These are phyloP conservation scores for Pluvialis apricaria DNA, from an alignment of 2,113 vertebrate species.

Conservation along the genomic window DNA sequence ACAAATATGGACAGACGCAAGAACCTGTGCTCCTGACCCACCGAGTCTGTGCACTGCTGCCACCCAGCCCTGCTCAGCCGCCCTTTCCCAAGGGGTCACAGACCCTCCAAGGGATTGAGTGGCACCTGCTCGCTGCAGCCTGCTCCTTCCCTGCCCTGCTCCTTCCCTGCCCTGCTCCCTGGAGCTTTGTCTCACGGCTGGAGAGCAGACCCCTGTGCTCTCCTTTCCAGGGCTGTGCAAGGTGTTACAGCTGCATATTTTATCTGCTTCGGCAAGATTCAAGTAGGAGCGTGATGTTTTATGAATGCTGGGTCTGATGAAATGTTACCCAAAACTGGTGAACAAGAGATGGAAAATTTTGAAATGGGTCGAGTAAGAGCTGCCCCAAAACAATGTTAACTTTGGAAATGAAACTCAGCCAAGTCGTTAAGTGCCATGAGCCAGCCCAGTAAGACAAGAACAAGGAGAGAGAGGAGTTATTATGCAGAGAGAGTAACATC, in stretches of 20 bases:
- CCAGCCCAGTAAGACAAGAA: not conserved
- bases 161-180: not conserved
- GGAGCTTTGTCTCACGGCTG: fast-evolving
- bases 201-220: not conserved
- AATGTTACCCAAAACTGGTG: not conserved
- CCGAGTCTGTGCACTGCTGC: not conserved
- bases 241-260: not conserved
- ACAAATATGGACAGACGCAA: not conserved
- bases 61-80: not conserved
- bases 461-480: not conserved
- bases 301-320: not conserved
- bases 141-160: not conserved
- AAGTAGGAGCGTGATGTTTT: not conserved
- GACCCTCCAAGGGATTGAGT: not conserved
- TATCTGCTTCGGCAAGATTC: not conserved
- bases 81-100: not conserved
- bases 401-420: not conserved
- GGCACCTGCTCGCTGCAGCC: not conserved
- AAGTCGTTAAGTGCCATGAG: not conserved
- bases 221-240: not conserved
- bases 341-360: not conserved
- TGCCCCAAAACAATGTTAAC: not conserved
- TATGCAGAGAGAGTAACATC: not conserved
- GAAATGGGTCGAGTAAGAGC: not conserved
- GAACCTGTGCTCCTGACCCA: not conserved